Conservation (phyloP, 2,888 invertebrate genomes). For the Tethea ocularis region DNA sequence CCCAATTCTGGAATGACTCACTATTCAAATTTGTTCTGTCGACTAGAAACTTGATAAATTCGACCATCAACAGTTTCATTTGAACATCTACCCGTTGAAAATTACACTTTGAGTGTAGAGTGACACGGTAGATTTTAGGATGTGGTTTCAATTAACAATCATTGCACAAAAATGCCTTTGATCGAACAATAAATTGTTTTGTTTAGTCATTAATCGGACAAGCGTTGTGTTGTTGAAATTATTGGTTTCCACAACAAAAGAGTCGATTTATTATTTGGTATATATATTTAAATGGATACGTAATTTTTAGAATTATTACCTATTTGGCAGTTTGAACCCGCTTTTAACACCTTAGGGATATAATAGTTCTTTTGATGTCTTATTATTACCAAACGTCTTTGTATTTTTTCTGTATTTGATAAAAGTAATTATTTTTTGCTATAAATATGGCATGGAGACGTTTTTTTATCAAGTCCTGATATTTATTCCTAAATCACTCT, state of each 20-base stretch:
- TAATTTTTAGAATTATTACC: not conserved
- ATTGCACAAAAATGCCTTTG: slow-evolving; percentile 10
- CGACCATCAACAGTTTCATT: not conserved
- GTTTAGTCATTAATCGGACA: not conserved
- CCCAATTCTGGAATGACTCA: not conserved
- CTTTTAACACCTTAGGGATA: not conserved
- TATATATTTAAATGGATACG: slow-evolving; percentile 23
- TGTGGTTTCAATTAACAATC: not conserved
- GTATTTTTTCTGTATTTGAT: not conserved
- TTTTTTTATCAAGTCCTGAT: no score
- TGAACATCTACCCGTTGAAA: not conserved
- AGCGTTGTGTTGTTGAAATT: not conserved
- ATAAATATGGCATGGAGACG: not conserved
- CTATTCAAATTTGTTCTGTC: not conserved
- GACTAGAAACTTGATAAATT: slow-evolving; percentile 5
- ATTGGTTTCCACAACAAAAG: slow-evolving; percentile 2
- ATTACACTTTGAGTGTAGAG: not conserved
- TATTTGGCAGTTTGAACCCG: not conserved
- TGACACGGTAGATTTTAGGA: not conserved
- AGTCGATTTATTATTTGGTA: not conserved
- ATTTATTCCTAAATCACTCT: no score
- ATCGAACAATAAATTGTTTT: slow-evolving; percentile 5
- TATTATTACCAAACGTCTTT: not conserved
- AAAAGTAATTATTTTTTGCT: not conserved
- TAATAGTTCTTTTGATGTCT: not conserved